Evolutionary conservation across 2,797 vertebrate genomes (phyloP).

Genomic region (Trematomus bernacchii): DNA sequence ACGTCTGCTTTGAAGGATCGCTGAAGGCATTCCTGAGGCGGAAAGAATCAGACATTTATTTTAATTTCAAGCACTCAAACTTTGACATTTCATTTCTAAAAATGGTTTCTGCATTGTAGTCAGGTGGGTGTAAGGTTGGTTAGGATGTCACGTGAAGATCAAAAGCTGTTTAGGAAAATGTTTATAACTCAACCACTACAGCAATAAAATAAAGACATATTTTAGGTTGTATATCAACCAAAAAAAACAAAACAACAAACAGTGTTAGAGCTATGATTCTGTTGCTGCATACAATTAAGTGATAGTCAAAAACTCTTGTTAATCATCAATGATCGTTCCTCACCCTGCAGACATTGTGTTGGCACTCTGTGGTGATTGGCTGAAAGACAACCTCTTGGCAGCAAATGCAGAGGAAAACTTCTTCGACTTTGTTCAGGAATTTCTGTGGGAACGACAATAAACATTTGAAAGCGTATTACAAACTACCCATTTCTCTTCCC

Average conservation of each 20-base stretch:
- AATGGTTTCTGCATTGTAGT: neutral
- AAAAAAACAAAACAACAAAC: neutral
- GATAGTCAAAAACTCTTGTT: no score
- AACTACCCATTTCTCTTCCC: neutral
- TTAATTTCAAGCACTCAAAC: neutral
- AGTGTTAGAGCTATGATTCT: neutral
- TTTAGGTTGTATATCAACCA: neutral
- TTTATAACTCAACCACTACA: neutral
- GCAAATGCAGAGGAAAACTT: constrained; percentile 96
- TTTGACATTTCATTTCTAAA: no score
- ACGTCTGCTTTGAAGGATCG: constrained; percentile 95
- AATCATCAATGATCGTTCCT: constrained; percentile 40
- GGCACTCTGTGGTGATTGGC: constrained; percentile 95
- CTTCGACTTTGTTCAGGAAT: constrained; percentile 95
- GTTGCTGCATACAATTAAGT: neutral
- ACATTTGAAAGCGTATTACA: neutral
- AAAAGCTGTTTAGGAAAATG: neutral
- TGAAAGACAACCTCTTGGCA: constrained; percentile 97
- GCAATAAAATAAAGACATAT: neutral
- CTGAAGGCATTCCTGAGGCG: constrained; percentile 93
- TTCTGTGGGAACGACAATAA: constrained; percentile 80
- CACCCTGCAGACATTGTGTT: constrained; percentile 98
- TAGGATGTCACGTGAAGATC: neutral
- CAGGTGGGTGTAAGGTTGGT: neutral
- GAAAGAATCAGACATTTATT: neutral